Conservation (phyloP, 2,888 invertebrate genomes). For the Geotrupes spiniger region DNA sequence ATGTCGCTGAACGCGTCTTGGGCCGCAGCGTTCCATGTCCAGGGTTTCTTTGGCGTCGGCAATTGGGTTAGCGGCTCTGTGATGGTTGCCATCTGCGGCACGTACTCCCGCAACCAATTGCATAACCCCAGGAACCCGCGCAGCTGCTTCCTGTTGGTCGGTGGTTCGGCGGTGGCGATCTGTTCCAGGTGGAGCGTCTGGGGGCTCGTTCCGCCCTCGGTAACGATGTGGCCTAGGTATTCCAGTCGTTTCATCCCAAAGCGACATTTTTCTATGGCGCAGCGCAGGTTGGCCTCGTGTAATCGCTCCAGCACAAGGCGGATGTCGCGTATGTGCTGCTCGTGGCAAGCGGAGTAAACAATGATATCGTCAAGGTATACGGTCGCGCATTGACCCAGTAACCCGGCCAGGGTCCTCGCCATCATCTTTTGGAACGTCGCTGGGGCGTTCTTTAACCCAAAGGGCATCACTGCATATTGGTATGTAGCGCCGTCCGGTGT, state of each 20-base stretch:
- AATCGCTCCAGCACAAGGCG: constrained; percentile 24
- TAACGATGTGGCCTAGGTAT: constrained; percentile 13
- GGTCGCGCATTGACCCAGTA: too few relatives aligned
- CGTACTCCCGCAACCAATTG: constrained; percentile 32
- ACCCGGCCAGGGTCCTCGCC: constrained; percentile 27
- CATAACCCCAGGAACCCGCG: constrained; percentile 25
- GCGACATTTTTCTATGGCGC: constrained; percentile 8
- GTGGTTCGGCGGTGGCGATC: too few relatives aligned
- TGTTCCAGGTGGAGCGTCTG: constrained; percentile 5
- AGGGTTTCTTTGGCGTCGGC: constrained; percentile 10
- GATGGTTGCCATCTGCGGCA: constrained; percentile 27
- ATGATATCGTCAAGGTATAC: constrained; percentile 38
- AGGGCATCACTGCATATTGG: too few relatives aligned
- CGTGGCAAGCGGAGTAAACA: constrained; percentile 15
- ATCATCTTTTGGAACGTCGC: constrained; percentile 35
- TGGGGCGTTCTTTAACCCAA: constrained; percentile 33
- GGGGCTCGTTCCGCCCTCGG: constrained; percentile 6
- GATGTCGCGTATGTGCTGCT: constrained; percentile 26
- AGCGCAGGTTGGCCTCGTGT: constrained; percentile 15
- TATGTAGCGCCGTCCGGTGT: constrained; percentile 34
- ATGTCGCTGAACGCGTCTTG: constrained; percentile 15
- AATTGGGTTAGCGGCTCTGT: constrained; percentile 30
- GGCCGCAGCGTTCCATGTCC: constrained; percentile 21
- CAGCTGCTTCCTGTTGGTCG: too few relatives aligned
- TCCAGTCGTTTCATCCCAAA: constrained; percentile 5